phyloP scores from a whole-genome alignment of 2,113 vertebrate genomes.

The Larimichthys crocea region DNA sequence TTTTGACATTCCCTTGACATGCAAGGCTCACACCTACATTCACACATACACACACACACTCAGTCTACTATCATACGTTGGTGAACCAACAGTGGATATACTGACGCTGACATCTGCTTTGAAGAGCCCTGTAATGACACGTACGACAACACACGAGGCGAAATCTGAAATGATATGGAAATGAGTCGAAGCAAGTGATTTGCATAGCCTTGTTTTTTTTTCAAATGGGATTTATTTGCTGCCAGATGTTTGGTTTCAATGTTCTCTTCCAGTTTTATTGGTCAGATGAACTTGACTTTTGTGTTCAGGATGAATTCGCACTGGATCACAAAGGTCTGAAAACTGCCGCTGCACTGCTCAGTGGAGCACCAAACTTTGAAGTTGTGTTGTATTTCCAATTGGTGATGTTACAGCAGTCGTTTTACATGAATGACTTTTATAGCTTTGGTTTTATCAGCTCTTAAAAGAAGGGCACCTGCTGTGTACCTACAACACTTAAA shows the following conservation, averaged over 20 bases:
- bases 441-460: constrained; percentile 44
- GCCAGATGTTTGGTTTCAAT: constrained; percentile 60
- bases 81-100: constrained; percentile 4
- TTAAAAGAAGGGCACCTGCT: constrained; percentile 8
- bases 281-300: constrained; percentile 75
- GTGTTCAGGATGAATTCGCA: constrained; percentile 40
- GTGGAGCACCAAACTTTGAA: not conserved
- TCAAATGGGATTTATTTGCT: constrained; percentile 63
- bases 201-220: constrained; percentile 35
- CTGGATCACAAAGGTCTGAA: constrained; percentile 16
- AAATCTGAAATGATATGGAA: constrained; percentile 27
- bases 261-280: constrained; percentile 80
- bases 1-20: constrained; percentile 21
- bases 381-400: not conserved
- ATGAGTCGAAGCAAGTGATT: constrained; percentile 35
- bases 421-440: not conserved
- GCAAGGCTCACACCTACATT: not conserved
- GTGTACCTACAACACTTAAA: not conserved
- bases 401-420: constrained; percentile 22
- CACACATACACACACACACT: not conserved
- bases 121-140: constrained; percentile 16
- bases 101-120: constrained; percentile 21
- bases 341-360: not conserved
- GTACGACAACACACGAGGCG: not conserved
- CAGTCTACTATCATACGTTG: not conserved